Evolutionary conservation across 2,113 vertebrate species (phyloP).

Genomic region (Rafetus swinhoei): DNA sequence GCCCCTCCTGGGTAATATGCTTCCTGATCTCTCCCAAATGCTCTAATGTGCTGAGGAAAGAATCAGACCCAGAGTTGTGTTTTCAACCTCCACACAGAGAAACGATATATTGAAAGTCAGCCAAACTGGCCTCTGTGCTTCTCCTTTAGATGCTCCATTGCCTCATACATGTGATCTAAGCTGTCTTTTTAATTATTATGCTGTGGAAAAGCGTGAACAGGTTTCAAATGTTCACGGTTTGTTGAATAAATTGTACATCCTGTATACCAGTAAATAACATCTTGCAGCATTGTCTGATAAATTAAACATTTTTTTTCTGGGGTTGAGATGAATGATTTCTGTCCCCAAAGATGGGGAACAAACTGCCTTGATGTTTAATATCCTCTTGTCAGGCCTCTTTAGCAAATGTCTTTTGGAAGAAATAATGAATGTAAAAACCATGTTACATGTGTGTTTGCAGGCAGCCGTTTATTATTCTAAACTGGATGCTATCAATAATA

Average conservation of each 20-base stretch:
- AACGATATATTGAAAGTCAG: neutral
- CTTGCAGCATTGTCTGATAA: conserved; percentile 45
- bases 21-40: neutral
- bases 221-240: conserved; percentile 26
- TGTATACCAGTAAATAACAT: conserved; percentile 1
- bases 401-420: neutral
- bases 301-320: conserved; percentile 27
- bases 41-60: neutral
- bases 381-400: neutral
- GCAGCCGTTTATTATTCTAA: neutral
- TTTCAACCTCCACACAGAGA: neutral
- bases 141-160: neutral
- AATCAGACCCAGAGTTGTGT: neutral
- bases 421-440: neutral
- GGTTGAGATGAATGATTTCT: neutral
- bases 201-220: neutral
- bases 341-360: neutral
- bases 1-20: neutral
- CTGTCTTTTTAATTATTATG: conserved; percentile 54
- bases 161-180: neutral
- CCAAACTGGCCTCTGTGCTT: neutral
- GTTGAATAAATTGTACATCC: conserved; percentile 5
- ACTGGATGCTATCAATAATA: neutral
- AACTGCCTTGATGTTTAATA: neutral
- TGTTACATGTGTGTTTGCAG: neutral